These are phyloP conservation scores for Microtus montanus DNA, from an alignment of 2,113 vertebrate genomes.

Conservation along the genomic window DNA sequence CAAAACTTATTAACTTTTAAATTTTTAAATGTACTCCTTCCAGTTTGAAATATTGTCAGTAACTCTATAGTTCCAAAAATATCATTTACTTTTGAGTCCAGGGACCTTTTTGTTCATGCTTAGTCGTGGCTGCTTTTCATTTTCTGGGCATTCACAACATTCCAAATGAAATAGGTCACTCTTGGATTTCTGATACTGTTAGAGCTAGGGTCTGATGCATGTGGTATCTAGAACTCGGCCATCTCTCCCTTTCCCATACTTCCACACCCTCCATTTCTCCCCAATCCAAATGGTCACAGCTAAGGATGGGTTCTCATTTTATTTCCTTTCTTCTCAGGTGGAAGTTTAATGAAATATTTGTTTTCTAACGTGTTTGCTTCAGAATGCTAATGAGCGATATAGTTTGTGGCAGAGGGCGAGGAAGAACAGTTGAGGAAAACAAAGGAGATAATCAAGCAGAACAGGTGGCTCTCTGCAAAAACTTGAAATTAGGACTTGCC, in stretches of 20 bases:
- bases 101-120: neutral
- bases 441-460: slow-evolving; percentile 65
- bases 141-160: slow-evolving; percentile 52
- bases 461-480: slow-evolving; percentile 67
- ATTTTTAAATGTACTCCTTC: neutral
- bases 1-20: neutral
- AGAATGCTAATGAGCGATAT: slow-evolving; percentile 53
- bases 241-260: neutral
- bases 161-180: slow-evolving; percentile 18
- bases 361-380: slow-evolving; percentile 52
- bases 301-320: neutral
- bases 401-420: slow-evolving; percentile 18
- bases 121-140: neutral
- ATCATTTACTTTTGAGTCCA: slow-evolving; percentile 7
- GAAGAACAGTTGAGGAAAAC: slow-evolving; percentile 57
- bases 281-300: too few species aligned
- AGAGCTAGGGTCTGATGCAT: neutral
- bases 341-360: slow-evolving; percentile 53
- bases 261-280: neutral
- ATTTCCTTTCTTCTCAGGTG: neutral
- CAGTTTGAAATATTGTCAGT: slow-evolving; percentile 21
- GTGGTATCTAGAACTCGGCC: too few species aligned
- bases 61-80: neutral
- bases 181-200: neutral
- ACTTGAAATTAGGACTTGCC: slow-evolving; percentile 63